Evolutionary conservation across 2,888 invertebrate genomes (phyloP).

Genomic region (Autographa gamma): DNA sequence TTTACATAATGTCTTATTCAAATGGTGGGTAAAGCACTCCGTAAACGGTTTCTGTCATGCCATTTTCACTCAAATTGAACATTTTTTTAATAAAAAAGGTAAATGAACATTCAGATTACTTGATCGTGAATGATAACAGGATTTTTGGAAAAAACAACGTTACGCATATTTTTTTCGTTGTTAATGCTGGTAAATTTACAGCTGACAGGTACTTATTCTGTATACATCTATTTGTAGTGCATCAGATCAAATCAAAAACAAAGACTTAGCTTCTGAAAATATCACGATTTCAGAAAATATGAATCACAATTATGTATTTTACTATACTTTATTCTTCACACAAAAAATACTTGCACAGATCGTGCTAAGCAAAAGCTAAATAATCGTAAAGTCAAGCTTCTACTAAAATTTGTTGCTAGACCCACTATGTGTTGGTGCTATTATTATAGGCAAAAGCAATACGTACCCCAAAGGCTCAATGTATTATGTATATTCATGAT

Average conservation of each 20-base stretch:
- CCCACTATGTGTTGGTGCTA: not conserved
- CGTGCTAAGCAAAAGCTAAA: not conserved
- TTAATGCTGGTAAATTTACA: not conserved
- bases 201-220: not conserved
- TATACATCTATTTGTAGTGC: too few relatives aligned
- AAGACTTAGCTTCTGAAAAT: too few relatives aligned
- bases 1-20: constrained; percentile 72
- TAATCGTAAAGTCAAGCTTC: not conserved
- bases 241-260: too few relatives aligned
- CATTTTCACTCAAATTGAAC: constrained; percentile 37
- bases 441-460: not conserved
- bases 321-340: too few relatives aligned
- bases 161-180: not conserved
- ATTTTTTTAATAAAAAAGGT: not conserved
- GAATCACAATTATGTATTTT: too few relatives aligned
- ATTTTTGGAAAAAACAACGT: not conserved
- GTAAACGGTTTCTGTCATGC: constrained; percentile 70
- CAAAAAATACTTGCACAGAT: not conserved
- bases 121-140: not conserved
- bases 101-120: constrained; percentile 1
- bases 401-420: too few relatives aligned
- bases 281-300: too few relatives aligned
- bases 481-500: not conserved
- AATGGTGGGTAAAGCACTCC: constrained; percentile 63
- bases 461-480: not conserved